These are phyloP conservation scores for Morbakka virulenta DNA, from an alignment of 30 jellyfish, hydroid and myxozoan genomes.

Conservation along the genomic window DNA sequence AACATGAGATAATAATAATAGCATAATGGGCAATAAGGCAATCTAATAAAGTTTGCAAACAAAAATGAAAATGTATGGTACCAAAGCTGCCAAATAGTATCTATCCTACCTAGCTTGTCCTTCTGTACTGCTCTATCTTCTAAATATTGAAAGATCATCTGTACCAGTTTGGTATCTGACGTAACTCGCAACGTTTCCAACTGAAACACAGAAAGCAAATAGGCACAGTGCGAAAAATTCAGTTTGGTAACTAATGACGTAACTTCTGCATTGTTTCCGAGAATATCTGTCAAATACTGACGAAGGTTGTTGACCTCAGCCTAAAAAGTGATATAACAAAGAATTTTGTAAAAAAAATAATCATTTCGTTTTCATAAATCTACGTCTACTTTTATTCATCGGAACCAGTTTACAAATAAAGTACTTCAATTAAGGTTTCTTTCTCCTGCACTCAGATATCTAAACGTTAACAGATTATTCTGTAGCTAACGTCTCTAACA, in stretches of 20 bases:
- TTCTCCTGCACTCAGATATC: too few species aligned
- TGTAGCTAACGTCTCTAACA: too few species aligned
- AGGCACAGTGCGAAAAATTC: slow-evolving; percentile 85
- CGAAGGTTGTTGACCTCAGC: slow-evolving; percentile 79
- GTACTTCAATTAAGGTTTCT: too few species aligned
- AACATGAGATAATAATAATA: too few species aligned
- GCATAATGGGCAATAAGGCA: too few species aligned
- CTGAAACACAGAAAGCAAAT: slow-evolving; percentile 76
- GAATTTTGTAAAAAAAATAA: neutral
- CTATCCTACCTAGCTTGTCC: slow-evolving; percentile 69
- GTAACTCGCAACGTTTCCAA: slow-evolving; percentile 84
- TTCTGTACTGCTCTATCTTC: slow-evolving; percentile 93
- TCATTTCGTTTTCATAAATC: too few species aligned
- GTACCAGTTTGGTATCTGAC: slow-evolving; percentile 69
- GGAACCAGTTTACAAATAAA: neutral
- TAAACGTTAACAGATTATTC: too few species aligned
- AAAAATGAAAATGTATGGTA: too few species aligned
- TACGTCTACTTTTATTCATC: neutral
- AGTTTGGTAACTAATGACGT: slow-evolving; percentile 72
- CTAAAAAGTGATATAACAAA: slow-evolving; percentile 26
- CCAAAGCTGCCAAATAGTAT: neutral
- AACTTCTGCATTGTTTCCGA: slow-evolving; percentile 79
- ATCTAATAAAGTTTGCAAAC: too few species aligned
- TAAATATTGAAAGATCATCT: slow-evolving; percentile 58
- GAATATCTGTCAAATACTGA: slow-evolving; percentile 68